Base-by-base conservation (phyloP, 35 echinoderm and acorn worm species). In the Heliocidaris erythrogramma region DNA sequence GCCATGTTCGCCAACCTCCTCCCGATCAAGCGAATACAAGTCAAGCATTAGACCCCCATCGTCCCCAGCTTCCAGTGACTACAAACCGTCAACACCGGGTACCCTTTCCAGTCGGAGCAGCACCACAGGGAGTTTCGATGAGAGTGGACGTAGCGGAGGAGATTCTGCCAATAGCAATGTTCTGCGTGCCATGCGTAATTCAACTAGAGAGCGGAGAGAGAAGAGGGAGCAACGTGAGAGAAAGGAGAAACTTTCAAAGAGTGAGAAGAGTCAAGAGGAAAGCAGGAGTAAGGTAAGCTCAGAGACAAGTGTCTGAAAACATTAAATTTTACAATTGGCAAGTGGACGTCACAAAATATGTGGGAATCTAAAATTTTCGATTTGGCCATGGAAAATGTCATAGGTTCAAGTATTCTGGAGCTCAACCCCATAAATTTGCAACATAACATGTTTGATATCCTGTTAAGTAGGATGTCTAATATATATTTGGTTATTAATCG, bases 161-260 rank as follows among this genome's bases (percentile, higher is more conserved):
- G 86, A 88, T 32, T 48, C 92, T 5, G 52, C 49, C 13, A 47
- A 30, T 18, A 94, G 56, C 30, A 87, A 47, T 31, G 56, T 85
- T 5, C 30, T 48, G n/a, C 93, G 49, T 49, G 32, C 65, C 92
- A 71, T 94, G 87, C 21, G 85, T 10, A 48, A 85, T 47, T 47
- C 93, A 42, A 59, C 95, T 31, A 5, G 95, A 52, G 48, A 85
- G 86, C 47, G 49, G 52, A 52, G 95, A 94, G 35, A 47, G 93
- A 89, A 90, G 60, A 21, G 95, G 50, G 49, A 94, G 86, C 8
- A 96, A 91, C 65, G 30, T 32, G 49, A 94, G 93, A 60, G 88
- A 59, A 48, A 94, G 95, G 91, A 92, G 24, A 92, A 92, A 59
- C 47, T 92, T 49, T 85, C 94, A 1, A 93, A 90, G 59, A 90